A percentile compares a stretch with the other conserved stretches of the same genome.
These are phyloP conservation scores for Phalera bucephala DNA, from an alignment of 2,888 invertebrate species.

Conservation along the genomic window DNA sequence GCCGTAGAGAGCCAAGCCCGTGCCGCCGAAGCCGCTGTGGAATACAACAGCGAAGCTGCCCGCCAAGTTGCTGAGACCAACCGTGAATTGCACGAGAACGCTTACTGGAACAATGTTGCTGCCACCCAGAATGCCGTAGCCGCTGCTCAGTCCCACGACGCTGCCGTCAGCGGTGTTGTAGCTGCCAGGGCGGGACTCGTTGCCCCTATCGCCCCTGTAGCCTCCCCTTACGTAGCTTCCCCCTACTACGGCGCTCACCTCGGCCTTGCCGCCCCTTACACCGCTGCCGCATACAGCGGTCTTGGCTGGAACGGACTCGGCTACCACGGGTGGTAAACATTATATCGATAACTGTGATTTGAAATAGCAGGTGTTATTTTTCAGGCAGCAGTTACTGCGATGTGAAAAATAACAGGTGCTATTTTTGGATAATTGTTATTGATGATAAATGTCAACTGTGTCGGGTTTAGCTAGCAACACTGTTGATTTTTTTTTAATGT, in stretches of 20 bases:
- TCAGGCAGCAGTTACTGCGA: slow-evolving; percentile 10
- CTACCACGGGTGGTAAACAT: slow-evolving; percentile 60
- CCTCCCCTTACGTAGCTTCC: slow-evolving; percentile 26
- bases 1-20: slow-evolving; percentile 60
- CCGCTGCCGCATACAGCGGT: slow-evolving; percentile 8
- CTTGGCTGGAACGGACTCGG: slow-evolving; percentile 22
- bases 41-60: slow-evolving; percentile 63
- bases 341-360: slow-evolving; percentile 21
- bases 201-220: slow-evolving; percentile 24
- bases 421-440: slow-evolving; percentile 27
- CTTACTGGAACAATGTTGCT: slow-evolving; percentile 70
- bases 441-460: slow-evolving; percentile 14
- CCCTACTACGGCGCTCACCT: slow-evolving; percentile 18
- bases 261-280: slow-evolving; percentile 28
- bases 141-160: slow-evolving; percentile 72
- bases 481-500: slow-evolving; percentile 9
- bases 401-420: too few species aligned
- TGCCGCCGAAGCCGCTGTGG: slow-evolving; percentile 65
- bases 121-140: slow-evolving; percentile 70
- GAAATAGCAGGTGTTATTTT: slow-evolving; percentile 9
- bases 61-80: slow-evolving; percentile 59
- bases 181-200: slow-evolving; percentile 29
- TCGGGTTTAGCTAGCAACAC: slow-evolving; percentile 40
- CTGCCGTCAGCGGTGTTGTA: slow-evolving; percentile 58
- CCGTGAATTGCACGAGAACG: slow-evolving; percentile 71